Conservation (phyloP, 2,113 vertebrate species). For the Pholis gunnellus region DNA sequence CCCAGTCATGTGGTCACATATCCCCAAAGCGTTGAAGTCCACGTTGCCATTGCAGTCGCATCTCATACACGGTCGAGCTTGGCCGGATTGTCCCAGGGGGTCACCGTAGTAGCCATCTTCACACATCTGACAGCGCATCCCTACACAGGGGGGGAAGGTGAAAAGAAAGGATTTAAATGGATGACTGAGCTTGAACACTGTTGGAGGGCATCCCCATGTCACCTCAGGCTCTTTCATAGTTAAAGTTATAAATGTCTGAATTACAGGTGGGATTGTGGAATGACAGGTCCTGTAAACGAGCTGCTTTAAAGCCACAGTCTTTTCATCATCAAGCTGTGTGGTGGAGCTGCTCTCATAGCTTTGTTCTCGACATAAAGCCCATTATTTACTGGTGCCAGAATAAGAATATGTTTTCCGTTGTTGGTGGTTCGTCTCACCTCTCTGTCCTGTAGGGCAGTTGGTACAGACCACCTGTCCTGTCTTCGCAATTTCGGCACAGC, state of each 20-base stretch:
- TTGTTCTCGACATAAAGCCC: constrained; percentile 15
- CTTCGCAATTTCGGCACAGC: constrained; percentile 84
- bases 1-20: constrained; percentile 88
- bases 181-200: constrained; percentile 26
- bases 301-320: neutral
- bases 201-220: constrained; percentile 17
- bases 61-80: constrained; percentile 78
- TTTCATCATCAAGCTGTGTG: constrained; percentile 13
- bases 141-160: constrained; percentile 70
- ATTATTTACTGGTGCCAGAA: neutral
- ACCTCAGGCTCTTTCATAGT: constrained; percentile 11
- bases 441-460: constrained; percentile 89
- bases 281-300: constrained; percentile 13
- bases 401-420: neutral
- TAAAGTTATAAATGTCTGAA: constrained; percentile 30
- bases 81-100: constrained; percentile 86
- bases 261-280: constrained; percentile 7
- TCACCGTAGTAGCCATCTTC: constrained; percentile 94
- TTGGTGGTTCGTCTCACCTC: constrained; percentile 84
- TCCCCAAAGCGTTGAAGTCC: constrained; percentile 90
- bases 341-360: constrained; percentile 18
- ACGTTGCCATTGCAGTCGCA: constrained; percentile 90
- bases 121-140: constrained; percentile 90
- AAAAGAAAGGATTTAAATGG: constrained; percentile 28
- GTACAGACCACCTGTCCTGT: constrained; percentile 90